Base-by-base conservation (phyloP, 2,113 vertebrate species). In the Hippolais icterina region DNA sequence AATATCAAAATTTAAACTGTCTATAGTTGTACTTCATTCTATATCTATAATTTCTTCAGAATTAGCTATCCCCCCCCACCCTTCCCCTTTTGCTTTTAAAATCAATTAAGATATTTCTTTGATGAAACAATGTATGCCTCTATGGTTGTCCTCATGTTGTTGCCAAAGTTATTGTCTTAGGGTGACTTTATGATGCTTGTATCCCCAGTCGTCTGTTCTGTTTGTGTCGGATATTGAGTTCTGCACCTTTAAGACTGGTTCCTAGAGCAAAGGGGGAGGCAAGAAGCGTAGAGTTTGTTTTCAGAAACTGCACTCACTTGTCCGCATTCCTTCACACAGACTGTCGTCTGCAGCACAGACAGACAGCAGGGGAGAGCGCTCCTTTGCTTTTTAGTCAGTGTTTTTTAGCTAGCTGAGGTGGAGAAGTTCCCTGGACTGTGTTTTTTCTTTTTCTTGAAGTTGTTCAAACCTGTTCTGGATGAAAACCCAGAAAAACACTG, bases 71-170 rank as follows among this genome's bases (percentile, higher is more conserved):
- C 27, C 7, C 7, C 9, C 8, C 6, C 7, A 10, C 7, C 3
- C 6, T 1, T 2, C 20, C 4, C 5, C 10, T 2, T 66, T 27
- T 0, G 0, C 5, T 84, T 64, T 50, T 54, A 29, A 80, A 89
- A 87, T 50, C 17, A 61, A 39, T 61, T 44, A 68, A 60, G 15
- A 27, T 28, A 82, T 56, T 52, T 88, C 10, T n/a, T 66, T 57
- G 46, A 20, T 53, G 17, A 63, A 47, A 27, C 17, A 77, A 47
- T 8, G 12, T 19, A 28, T 70, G 16, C 28, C 13, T 57, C 9
- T 78, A 59, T 37, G 6, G 11, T 59, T 25, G 33, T 83, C 7
- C 4, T 5, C 5, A 6, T 33, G 12, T 14, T 79, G 10, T 63
- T 83, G 18, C 15, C n/a, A 35, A 84, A 4, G 20, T 42, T 70